Conservation (phyloP, 2,888 invertebrate genomes). For the Andricus quercusramuli region DNA sequence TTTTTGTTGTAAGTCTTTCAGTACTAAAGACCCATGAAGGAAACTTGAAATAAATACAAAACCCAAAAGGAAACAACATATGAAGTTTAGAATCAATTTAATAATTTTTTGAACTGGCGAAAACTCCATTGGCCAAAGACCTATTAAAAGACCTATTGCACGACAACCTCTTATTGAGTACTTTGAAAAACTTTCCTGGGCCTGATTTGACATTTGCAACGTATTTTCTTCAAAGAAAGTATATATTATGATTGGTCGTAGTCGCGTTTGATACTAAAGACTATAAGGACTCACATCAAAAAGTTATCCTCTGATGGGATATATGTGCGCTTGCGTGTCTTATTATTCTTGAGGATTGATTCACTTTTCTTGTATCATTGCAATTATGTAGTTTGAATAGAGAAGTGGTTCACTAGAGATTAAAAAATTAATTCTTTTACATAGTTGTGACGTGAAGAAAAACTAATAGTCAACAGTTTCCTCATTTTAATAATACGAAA, state of each 20-base stretch:
- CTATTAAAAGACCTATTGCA: neutral
- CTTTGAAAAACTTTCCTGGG: neutral
- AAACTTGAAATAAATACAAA: slow-evolving; percentile 2
- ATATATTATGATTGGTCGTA: neutral
- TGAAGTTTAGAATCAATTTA: neutral
- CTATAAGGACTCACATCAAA: neutral
- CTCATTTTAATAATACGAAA: no score
- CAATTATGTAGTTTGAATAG: neutral
- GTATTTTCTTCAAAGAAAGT: neutral
- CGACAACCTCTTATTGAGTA: neutral
- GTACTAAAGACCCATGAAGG: neutral
- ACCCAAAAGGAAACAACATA: neutral
- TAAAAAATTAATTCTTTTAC: no score
- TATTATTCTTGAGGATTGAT: neutral
- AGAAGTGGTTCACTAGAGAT: neutral
- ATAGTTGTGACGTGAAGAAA: no score
- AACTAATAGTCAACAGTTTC: no score
- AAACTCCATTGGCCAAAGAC: neutral
- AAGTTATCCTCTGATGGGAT: neutral
- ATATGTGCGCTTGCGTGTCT: neutral
- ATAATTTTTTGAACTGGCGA: neutral
- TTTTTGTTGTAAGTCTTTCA: neutral
- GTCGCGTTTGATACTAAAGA: neutral
- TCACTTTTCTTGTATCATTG: neutral
- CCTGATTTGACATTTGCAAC: neutral